phyloP scores from a whole-genome alignment of 2,113 vertebrate species.

The Trogon melanurus region DNA sequence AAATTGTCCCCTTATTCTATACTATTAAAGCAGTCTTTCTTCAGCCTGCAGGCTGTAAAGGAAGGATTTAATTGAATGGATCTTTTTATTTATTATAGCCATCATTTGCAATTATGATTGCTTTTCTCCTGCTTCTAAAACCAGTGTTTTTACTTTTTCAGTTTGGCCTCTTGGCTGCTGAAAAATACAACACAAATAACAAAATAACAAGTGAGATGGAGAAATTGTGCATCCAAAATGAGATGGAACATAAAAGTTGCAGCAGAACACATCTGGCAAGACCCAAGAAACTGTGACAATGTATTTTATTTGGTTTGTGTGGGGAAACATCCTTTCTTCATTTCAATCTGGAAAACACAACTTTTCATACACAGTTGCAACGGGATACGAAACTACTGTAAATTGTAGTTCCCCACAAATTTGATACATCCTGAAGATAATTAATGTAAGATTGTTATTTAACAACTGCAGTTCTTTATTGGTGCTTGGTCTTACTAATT shows the following conservation, averaged over 20 bases:
- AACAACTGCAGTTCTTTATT: background rate
- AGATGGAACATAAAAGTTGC: background rate
- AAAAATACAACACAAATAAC: background rate
- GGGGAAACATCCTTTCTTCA: background rate
- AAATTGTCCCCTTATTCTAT: conserved; percentile 27
- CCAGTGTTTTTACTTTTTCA: conserved; percentile 1
- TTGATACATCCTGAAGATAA: background rate
- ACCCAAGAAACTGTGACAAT: background rate
- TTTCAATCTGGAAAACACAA: background rate
- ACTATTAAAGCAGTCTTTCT: conserved; percentile 28
- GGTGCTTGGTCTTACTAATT: background rate
- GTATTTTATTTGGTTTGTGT: background rate
- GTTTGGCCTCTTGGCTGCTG: background rate
- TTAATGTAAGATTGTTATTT: background rate
- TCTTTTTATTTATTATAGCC: conserved; percentile 49
- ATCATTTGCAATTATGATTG: conserved; percentile 37
- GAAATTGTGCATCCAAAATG: background rate
- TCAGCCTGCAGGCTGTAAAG: conserved; percentile 34
- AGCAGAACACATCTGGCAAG: background rate
- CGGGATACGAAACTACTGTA: background rate
- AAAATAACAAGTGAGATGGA: background rate
- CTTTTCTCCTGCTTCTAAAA: conserved; percentile 38
- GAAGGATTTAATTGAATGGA: conserved; percentile 45
- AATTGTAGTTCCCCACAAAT: background rate
- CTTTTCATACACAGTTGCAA: background rate